Percentiles rank a stretch among this genome's conserved stretches.
These are phyloP conservation scores for Lepus oiostolus DNA, from an alignment of 2,797 vertebrate genomes.

Conservation along the genomic window DNA sequence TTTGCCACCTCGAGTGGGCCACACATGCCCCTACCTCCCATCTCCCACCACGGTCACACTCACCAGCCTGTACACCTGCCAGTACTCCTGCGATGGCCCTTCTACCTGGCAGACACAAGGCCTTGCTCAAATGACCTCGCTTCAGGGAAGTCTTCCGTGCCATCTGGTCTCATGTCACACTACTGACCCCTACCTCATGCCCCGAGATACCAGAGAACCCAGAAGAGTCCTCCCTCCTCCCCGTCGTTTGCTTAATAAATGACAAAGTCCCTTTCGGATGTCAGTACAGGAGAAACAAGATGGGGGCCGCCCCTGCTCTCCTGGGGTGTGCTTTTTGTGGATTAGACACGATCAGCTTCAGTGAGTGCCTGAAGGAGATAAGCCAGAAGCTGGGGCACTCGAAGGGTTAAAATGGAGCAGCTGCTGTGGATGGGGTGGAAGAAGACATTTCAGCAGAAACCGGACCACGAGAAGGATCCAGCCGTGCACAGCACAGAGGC, in stretches of 20 bases:
- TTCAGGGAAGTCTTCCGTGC: neutral
- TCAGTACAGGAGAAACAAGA: neutral
- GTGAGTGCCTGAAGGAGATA: neutral
- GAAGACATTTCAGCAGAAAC: neutral
- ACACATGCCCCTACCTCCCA: no score
- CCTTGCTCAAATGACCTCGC: neutral
- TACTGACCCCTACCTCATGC: neutral
- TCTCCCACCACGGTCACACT: neutral
- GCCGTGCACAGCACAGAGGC: fast-evolving
- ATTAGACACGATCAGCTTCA: neutral
- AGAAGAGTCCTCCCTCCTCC: neutral
- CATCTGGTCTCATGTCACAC: neutral
- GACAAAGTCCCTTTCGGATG: neutral
- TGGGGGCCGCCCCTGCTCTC: neutral
- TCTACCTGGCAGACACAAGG: neutral
- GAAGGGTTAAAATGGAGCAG: neutral
- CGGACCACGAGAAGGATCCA: neutral
- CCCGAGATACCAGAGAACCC: neutral
- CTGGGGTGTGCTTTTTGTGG: neutral
- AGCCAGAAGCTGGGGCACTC: neutral
- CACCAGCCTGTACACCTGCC: neutral
- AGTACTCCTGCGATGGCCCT: neutral
- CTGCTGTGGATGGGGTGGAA: neutral
- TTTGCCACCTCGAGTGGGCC: neutral
- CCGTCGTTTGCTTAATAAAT: neutral